Percentiles rank a stretch among this genome's conserved stretches.
phyloP scores from a whole-genome alignment of 1,140 invertebrate species.

The Drosophila mauritiana region DNA sequence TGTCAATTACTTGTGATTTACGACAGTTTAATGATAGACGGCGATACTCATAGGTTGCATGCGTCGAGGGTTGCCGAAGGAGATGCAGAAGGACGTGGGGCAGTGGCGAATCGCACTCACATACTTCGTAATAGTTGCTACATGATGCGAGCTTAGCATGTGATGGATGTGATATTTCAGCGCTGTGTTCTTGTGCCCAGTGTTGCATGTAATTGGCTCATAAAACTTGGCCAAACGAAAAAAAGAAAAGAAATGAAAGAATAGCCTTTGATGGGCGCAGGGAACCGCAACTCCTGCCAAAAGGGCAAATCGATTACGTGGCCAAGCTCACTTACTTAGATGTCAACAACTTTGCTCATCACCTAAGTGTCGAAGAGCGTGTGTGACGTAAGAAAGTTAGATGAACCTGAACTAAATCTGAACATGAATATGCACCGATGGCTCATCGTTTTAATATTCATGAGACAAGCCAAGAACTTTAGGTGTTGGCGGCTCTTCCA shows the following conservation, averaged over 20 bases:
- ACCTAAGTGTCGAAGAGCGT: constrained; percentile 1
- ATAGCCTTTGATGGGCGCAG: constrained; percentile 19
- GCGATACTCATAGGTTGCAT: constrained; percentile 39
- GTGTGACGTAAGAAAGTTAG: constrained; percentile 54
- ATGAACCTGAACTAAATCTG: constrained; percentile 22
- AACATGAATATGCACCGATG: constrained; percentile 9
- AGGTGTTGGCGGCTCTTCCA: constrained; percentile 61
- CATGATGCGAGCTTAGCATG: constrained; percentile 63
- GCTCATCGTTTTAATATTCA: constrained; percentile 52
- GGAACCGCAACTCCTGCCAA: constrained; percentile 12
- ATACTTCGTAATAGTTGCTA: constrained; percentile 37
- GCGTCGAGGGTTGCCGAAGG: constrained; percentile 16
- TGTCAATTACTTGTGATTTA: constrained; percentile 83
- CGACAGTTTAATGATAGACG: constrained; percentile 81
- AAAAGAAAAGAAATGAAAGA: neutral
- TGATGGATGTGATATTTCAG: constrained; percentile 60
- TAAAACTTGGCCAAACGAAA: constrained; percentile 44
- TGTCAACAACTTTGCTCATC: constrained; percentile 66
- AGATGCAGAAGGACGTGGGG: constrained; percentile 19
- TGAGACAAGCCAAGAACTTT: constrained; percentile 35
- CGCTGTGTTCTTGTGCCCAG: constrained; percentile 65
- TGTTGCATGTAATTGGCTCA: constrained; percentile 78
- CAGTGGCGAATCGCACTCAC: constrained; percentile 23
- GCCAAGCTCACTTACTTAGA: constrained; percentile 29
- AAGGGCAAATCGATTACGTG: constrained; percentile 41